Evolutionary conservation across 1,140 invertebrate genomes (phyloP).

Genomic region (Dolichoris vasculosae): DNA sequence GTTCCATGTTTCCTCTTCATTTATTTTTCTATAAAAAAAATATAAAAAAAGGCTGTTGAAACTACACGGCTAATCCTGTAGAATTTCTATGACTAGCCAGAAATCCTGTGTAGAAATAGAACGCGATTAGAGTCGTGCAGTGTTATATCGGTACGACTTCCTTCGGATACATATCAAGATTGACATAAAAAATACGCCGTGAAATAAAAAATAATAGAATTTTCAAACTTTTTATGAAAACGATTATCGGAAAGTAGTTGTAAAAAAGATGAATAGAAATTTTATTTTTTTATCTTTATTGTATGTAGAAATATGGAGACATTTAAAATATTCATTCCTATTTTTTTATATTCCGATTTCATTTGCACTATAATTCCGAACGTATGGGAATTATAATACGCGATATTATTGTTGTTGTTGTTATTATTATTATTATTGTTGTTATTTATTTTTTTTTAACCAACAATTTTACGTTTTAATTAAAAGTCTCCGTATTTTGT

Average conservation of each 20-base stretch:
- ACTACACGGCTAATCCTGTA: conserved; percentile 5
- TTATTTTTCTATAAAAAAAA: conserved; percentile 26
- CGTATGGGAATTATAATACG: background rate
- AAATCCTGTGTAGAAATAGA: background rate
- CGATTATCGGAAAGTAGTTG: background rate
- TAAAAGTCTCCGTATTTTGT: background rate
- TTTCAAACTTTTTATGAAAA: background rate
- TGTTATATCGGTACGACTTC: background rate
- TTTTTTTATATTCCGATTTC: background rate
- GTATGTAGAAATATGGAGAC: background rate
- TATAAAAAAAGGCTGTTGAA: background rate
- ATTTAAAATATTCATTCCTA: background rate
- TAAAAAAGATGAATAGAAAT: background rate
- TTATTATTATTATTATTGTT: too few species aligned
- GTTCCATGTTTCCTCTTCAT: conserved; percentile 26
- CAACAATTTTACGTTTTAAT: background rate
- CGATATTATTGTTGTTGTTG: too few species aligned
- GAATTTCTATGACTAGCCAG: conserved; percentile 29
- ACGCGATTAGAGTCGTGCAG: background rate
- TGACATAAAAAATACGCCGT: background rate
- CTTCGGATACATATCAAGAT: background rate
- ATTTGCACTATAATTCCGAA: background rate
- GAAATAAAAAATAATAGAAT: conserved; percentile 10
- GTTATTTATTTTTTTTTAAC: background rate
- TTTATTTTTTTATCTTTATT: background rate